Conservation (phyloP, 2,797 vertebrate species). For the Miichthys miiuy region DNA sequence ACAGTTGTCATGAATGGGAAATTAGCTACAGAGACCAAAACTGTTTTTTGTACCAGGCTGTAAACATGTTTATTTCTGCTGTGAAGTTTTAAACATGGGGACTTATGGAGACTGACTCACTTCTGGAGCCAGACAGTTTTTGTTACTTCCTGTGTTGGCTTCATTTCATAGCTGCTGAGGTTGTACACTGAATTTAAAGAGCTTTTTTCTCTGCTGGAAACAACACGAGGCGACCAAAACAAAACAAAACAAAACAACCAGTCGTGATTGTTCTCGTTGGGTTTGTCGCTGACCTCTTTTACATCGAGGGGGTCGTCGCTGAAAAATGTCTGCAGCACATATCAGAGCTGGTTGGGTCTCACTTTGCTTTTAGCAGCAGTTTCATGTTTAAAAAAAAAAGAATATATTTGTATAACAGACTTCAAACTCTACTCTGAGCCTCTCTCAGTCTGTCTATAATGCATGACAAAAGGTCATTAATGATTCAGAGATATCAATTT, state of each 20-base stretch:
- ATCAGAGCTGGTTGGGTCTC: background rate
- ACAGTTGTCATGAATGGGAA: too few relatives aligned
- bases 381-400: background rate
- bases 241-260: background rate
- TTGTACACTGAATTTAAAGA: too few relatives aligned
- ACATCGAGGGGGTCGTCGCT: background rate
- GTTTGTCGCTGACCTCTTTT: background rate
- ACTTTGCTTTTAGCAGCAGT: background rate
- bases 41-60: too few relatives aligned
- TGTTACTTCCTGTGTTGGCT: too few relatives aligned
- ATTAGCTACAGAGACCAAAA: too few relatives aligned
- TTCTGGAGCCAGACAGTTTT: too few relatives aligned
- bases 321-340: background rate
- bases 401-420: constrained; percentile 4
- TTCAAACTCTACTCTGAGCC: constrained; percentile 1
- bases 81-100: too few relatives aligned
- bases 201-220: too few relatives aligned
- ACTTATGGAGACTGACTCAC: too few relatives aligned
- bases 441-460: constrained; percentile 9
- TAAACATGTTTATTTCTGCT: too few relatives aligned
- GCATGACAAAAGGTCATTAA: constrained; percentile 40
- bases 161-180: too few relatives aligned
- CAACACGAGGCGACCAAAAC: too few relatives aligned
- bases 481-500: constrained; percentile 36
- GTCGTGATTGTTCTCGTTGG: background rate